phyloP scores from a whole-genome alignment of 1,140 invertebrate species.

The Probaryconus sp. region DNA sequence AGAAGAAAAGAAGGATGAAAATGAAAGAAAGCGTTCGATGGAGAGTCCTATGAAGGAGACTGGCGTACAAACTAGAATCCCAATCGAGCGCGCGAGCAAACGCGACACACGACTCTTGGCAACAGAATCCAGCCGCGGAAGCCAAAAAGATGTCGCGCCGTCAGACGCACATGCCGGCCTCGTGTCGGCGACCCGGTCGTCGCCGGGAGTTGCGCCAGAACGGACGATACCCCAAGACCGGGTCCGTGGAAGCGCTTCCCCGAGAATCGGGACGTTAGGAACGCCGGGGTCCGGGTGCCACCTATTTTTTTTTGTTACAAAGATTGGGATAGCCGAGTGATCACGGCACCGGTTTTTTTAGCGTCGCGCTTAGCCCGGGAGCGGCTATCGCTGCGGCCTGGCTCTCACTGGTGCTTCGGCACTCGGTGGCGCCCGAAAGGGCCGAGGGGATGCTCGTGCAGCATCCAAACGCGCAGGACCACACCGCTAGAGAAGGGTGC shows the following conservation, averaged over 20 bases:
- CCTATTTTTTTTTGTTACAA: too few relatives aligned
- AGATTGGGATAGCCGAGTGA: constrained; percentile 21
- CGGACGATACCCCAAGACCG: background rate
- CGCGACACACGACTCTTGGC: constrained; percentile 10
- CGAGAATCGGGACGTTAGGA: background rate
- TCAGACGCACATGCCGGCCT: background rate
- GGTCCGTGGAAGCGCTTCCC: background rate
- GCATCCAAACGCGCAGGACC: constrained; percentile 74
- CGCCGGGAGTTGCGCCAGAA: too few relatives aligned
- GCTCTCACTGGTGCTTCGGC: constrained; percentile 72
- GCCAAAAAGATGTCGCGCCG: constrained; percentile 1
- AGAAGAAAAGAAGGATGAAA: too few relatives aligned
- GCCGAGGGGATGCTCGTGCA: constrained; percentile 61
- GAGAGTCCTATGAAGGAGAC: too few relatives aligned
- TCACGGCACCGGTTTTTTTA: constrained; percentile 42
- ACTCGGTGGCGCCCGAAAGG: constrained; percentile 53
- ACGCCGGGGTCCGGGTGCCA: background rate
- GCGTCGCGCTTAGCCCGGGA: constrained; percentile 62
- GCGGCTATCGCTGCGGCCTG: constrained; percentile 76
- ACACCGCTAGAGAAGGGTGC: constrained; percentile 59
- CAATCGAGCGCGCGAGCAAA: background rate
- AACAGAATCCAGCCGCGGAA: constrained; percentile 14
- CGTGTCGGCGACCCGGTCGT: too few relatives aligned
- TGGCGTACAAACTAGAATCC: too few relatives aligned
- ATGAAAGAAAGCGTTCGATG: too few relatives aligned